These are phyloP conservation scores for Drosophila subobscura DNA, from an alignment of 1,140 invertebrate genomes.

Conservation along the genomic window DNA sequence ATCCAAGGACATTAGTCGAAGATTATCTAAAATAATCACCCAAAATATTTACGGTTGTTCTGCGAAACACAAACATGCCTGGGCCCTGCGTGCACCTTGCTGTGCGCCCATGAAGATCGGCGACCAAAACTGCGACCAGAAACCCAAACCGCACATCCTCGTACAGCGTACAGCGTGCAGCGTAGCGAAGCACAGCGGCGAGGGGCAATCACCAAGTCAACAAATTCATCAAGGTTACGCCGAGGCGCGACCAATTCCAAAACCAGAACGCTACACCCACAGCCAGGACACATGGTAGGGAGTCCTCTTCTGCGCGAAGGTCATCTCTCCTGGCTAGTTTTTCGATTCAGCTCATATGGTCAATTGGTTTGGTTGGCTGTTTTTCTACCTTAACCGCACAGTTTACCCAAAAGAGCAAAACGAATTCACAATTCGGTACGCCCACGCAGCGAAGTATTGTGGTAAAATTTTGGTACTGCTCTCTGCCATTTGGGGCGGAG, in stretches of 20 bases:
- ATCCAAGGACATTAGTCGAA: slow-evolving; percentile 72
- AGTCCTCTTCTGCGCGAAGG: slow-evolving; percentile 49
- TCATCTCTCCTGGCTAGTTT: slow-evolving; percentile 47
- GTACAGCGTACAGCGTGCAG: too few species aligned
- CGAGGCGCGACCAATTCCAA: slow-evolving; percentile 70
- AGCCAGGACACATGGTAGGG: slow-evolving; percentile 66
- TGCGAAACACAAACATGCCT: slow-evolving; percentile 62
- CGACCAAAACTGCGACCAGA: slow-evolving; percentile 79
- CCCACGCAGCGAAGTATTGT: slow-evolving; percentile 62
- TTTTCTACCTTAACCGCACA: slow-evolving; percentile 69
- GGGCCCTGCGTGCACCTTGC: slow-evolving; percentile 74
- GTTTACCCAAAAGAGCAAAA: slow-evolving; percentile 70
- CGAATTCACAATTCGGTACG: slow-evolving; percentile 70
- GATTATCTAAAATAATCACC: slow-evolving; percentile 83
- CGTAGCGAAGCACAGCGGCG: slow-evolving; percentile 17
- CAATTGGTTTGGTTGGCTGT: slow-evolving; percentile 49
- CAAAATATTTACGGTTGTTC: slow-evolving; percentile 80
- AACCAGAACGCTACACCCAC: slow-evolving; percentile 70
- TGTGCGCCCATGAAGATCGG: slow-evolving; percentile 69
- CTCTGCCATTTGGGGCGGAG: slow-evolving; percentile 53
- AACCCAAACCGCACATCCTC: slow-evolving; percentile 71
- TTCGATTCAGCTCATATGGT: slow-evolving; percentile 65
- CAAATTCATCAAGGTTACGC: slow-evolving; percentile 41
- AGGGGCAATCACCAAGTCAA: slow-evolving; percentile 23
- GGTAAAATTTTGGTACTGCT: slow-evolving; percentile 47